Conservation (phyloP, 2,113 vertebrate genomes). For the Phalacrocorax carbo region DNA sequence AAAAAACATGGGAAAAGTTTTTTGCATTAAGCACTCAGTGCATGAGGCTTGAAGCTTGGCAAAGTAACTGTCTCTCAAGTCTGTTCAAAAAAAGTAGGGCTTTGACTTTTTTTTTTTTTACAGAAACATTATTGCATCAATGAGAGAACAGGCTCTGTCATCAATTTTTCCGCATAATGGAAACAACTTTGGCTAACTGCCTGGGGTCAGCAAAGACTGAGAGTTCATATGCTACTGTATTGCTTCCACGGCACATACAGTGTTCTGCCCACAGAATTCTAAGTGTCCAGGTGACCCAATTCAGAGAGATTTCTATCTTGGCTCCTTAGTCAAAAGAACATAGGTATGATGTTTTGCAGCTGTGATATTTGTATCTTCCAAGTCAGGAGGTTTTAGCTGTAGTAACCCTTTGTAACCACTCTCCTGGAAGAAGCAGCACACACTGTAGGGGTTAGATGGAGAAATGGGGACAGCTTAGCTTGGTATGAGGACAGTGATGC, state of each 20-base stretch:
- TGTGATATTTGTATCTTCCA: not conserved
- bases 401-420: not conserved
- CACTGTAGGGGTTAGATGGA: not conserved
- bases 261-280: not conserved
- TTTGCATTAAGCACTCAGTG: not conserved
- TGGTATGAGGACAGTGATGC: not conserved
- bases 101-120: not conserved
- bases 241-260: not conserved
- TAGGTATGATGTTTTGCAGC: not conserved
- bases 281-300: not conserved
- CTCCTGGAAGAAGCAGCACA: not conserved
- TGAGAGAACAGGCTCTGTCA: not conserved
- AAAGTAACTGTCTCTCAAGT: not conserved
- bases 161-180: not conserved
- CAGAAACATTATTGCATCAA: not conserved
- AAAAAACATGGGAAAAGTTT: not conserved
- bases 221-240: not conserved
- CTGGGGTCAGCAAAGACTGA: not conserved
- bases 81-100: not conserved
- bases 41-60: not conserved
- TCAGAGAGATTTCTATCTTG: not conserved
- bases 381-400: not conserved
- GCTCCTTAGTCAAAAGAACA: not conserved
- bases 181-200: constrained; percentile 2
- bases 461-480: not conserved